phyloP scores from a whole-genome alignment of 2,888 invertebrate species.

The Ormyrus nitidulus region DNA sequence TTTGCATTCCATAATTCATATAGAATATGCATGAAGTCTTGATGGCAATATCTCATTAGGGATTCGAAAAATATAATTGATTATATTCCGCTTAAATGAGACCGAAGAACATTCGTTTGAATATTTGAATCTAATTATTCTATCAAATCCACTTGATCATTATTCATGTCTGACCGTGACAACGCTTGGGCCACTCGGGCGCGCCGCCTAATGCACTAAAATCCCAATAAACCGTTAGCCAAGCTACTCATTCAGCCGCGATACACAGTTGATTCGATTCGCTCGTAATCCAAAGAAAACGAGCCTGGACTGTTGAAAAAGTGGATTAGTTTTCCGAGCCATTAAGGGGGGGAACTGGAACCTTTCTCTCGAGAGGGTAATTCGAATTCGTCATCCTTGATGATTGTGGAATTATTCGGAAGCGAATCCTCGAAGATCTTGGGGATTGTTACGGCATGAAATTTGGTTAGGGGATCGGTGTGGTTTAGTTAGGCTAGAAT shows the following conservation, averaged over 20 bases:
- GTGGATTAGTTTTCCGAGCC: conserved; percentile 21
- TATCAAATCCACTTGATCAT: conserved; percentile 19
- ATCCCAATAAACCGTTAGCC: neutral
- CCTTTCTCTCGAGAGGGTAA: neutral
- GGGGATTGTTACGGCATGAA: neutral
- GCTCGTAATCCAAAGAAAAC: conserved; percentile 28
- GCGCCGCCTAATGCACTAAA: neutral
- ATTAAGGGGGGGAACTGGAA: neutral
- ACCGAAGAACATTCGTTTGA: conserved; percentile 20
- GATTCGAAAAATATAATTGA: conserved; percentile 1
- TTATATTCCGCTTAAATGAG: neutral
- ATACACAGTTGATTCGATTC: conserved; percentile 1
- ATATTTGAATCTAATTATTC: conserved; percentile 45
- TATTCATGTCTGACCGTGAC: conserved; percentile 24
- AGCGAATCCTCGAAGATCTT: neutral
- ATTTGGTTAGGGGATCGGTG: no score
- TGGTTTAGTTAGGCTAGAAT: no score
- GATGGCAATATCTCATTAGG: neutral
- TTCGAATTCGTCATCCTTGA: conserved; percentile 43
- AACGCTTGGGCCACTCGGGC: neutral
- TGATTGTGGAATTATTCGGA: conserved; percentile 33
- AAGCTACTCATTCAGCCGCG: conserved; percentile 7
- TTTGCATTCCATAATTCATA: neutral
- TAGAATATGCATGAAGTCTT: neutral
- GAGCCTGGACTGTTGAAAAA: conserved; percentile 17